Evolutionary conservation across 2,888 invertebrate genomes (phyloP).

Genomic region (Tortrix viridana): DNA sequence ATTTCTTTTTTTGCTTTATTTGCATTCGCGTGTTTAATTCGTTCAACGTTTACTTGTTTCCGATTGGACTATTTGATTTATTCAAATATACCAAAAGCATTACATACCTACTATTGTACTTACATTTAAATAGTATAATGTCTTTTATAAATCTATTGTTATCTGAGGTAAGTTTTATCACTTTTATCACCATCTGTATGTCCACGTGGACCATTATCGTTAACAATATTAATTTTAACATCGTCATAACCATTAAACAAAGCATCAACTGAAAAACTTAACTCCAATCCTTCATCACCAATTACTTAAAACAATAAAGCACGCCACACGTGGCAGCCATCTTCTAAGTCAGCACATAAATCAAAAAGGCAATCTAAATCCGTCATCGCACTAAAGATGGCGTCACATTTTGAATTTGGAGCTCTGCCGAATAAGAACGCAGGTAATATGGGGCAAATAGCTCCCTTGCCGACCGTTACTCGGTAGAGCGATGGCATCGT

Average conservation of each 20-base stretch:
- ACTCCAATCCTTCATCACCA: constrained; percentile 30
- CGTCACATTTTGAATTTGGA: constrained; percentile 62
- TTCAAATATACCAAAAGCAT: constrained; percentile 4
- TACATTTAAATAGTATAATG: too few species aligned
- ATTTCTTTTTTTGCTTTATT: constrained; percentile 30
- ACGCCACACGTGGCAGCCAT: constrained; percentile 38
- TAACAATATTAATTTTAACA: constrained; percentile 8
- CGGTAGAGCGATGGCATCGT: constrained; percentile 45
- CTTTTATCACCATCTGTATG: too few species aligned
- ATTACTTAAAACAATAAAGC: constrained; percentile 36
- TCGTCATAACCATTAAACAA: constrained; percentile 5
- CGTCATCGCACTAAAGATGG: constrained; percentile 71
- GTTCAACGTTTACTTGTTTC: constrained; percentile 25
- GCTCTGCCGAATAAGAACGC: constrained; percentile 55
- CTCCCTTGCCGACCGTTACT: constrained; percentile 68
- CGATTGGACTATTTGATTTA: constrained; percentile 30
- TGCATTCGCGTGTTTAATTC: constrained; percentile 34
- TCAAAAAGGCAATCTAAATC: constrained; percentile 64
- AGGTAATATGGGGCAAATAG: constrained; percentile 63
- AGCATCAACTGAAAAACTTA: constrained; percentile 14
- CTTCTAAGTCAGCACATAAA: constrained; percentile 47
- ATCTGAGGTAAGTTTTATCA: neutral
- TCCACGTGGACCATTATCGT: neutral
- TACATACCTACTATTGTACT: too few species aligned
- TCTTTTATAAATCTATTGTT: neutral